Conservation (phyloP, 2,888 invertebrate genomes). For the Eilema depressum region DNA sequence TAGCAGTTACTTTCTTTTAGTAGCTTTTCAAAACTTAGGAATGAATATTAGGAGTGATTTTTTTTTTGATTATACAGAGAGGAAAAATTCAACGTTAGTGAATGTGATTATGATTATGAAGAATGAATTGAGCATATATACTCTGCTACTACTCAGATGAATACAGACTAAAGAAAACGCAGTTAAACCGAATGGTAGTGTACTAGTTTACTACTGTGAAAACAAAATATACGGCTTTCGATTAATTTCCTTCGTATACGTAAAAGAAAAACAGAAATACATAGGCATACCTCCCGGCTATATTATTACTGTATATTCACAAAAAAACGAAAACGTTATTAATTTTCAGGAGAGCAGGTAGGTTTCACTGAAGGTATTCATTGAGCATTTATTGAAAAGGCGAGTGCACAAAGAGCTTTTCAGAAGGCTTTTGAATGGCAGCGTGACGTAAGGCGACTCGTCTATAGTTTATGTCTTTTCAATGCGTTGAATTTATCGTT, state of each 20-base stretch:
- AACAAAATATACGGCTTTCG: not conserved
- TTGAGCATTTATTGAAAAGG: constrained; percentile 76
- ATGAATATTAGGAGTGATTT: too few relatives aligned
- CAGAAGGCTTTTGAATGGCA: constrained; percentile 69
- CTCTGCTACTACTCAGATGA: too few relatives aligned
- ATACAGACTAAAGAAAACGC: too few relatives aligned
- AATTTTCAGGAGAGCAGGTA: constrained; percentile 64
- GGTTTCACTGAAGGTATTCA: constrained; percentile 63
- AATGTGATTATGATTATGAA: too few relatives aligned
- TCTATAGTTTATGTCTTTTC: constrained; percentile 56
- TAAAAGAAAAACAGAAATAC: not conserved
- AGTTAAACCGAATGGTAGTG: not conserved
- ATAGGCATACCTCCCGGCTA: not conserved
- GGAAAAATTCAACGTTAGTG: too few relatives aligned
- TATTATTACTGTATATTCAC: not conserved
- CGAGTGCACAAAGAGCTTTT: constrained; percentile 66
- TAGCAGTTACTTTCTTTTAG: not conserved
- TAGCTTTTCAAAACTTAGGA: not conserved
- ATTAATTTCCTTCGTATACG: not conserved
- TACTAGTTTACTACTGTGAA: not conserved
- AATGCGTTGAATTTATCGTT: constrained; percentile 50
- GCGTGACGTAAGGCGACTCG: constrained; percentile 54
- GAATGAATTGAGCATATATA: too few relatives aligned
- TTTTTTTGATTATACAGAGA: too few relatives aligned
- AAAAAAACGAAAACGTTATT: constrained; percentile 62